Conservation (phyloP, 1,140 invertebrate genomes). For the Panulirus ornatus region DNA sequence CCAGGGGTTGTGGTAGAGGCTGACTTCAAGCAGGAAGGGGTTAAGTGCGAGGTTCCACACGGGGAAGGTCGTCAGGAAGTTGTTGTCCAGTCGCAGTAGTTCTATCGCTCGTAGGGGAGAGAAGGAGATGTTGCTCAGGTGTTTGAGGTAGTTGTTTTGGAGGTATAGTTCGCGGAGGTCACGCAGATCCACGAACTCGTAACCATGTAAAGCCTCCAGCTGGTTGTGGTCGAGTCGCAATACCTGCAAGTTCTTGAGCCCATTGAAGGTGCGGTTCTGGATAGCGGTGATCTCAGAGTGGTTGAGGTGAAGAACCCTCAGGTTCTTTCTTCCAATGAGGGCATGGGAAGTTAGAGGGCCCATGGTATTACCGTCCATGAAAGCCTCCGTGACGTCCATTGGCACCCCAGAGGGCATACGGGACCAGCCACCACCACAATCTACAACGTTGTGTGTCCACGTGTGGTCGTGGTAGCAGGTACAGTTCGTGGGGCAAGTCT, state of each 20-base stretch:
- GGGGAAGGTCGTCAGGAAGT: constrained; percentile 89
- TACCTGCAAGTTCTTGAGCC: constrained; percentile 87
- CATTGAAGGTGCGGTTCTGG: constrained; percentile 95
- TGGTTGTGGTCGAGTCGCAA: constrained; percentile 92
- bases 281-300: constrained; percentile 90
- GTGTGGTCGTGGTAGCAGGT: constrained; percentile 95
- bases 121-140: constrained; percentile 90
- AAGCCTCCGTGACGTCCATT: constrained; percentile 95
- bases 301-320: constrained; percentile 89
- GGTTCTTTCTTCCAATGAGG: constrained; percentile 92
- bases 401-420: constrained; percentile 91
- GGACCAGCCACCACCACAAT: constrained; percentile 88
- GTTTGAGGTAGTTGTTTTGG: constrained; percentile 89
- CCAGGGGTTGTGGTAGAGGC: constrained; percentile 79
- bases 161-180: constrained; percentile 90
- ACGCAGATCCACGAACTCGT: constrained; percentile 91
- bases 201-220: constrained; percentile 88
- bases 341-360: constrained; percentile 91
- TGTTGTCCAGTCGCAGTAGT: constrained; percentile 89
- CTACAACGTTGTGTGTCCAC: constrained; percentile 94
- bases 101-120: constrained; percentile 87
- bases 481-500: constrained; percentile 94
- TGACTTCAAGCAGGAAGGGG: constrained; percentile 77
- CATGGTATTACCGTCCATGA: constrained; percentile 93
- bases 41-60: constrained; percentile 78